Percentiles rank a stretch among this genome's conserved stretches.
Evolutionary conservation across 92 coral and sea anemone species (phyloP).

Genomic region (Phymanthus crucifer): DNA sequence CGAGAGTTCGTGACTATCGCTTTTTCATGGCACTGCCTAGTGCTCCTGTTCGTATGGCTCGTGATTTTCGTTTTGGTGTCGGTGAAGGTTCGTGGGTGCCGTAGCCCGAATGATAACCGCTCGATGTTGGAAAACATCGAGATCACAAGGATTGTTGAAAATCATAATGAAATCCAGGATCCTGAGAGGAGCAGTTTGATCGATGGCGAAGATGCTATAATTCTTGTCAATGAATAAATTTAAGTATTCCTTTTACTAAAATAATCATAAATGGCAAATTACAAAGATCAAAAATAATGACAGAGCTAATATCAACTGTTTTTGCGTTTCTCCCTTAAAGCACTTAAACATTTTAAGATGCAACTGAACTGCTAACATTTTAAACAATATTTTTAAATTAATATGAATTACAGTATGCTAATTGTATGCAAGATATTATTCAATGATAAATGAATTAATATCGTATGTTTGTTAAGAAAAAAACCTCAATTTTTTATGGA

Average conservation of each 20-base stretch:
- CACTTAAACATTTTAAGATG: no score
- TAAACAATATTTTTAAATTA: no score
- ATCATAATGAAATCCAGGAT: background rate
- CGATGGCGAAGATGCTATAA: background rate
- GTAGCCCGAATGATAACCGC: background rate
- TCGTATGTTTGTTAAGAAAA: no score
- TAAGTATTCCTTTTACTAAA: background rate
- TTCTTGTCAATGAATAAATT: background rate
- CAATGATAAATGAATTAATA: no score
- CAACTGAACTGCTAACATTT: no score
- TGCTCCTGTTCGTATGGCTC: conserved; percentile 12
- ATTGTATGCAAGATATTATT: no score
- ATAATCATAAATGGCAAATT: no score
- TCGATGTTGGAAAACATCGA: background rate
- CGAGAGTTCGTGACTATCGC: conserved; percentile 46
- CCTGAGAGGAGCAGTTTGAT: background rate
- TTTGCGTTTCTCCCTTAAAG: no score
- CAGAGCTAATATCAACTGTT: no score
- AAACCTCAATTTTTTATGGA: no score
- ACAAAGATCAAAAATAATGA: no score
- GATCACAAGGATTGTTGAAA: background rate
- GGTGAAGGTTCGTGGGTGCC: conserved; percentile 7
- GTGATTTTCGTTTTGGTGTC: conserved; percentile 15
- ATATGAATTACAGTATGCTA: no score
- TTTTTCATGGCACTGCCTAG: conserved; percentile 63